Base-by-base conservation (phyloP, 2,888 invertebrate genomes). In the Hyposoter didymator region DNA sequence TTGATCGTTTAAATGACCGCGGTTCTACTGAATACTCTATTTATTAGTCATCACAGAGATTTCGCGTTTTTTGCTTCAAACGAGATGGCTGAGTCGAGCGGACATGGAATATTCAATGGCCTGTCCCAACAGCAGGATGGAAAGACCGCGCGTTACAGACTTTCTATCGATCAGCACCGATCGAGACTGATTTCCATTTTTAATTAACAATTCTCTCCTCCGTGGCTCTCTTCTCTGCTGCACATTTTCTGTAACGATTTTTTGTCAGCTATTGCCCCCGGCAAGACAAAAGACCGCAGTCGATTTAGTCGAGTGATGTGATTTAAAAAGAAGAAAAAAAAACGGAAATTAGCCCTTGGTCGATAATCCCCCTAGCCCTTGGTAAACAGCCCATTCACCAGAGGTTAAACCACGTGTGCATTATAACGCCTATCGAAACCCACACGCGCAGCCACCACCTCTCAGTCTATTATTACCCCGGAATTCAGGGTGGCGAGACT, bases 401-500 rank as follows among this genome's bases (percentile, higher is more conserved):
- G 28, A 28, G 28, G 28, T 59, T 28, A 59, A 59, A 59, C 28
- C 59, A 59, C 59, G 59, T 59, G 59, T 59, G 28, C 28, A 59
- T 59, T 59, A 59, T 59, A 59, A 59, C 59, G 59, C 59, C 59
- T 28, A 59, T 59, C 59, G 28, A 28, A 59, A 59, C 59, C 28
- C 28, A 59, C 59, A 59, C 59, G 59, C 59, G 59, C 59, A 59
- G 28, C 59, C 28, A 59, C 59, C 59, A 59, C 59, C 59, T 59
- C 28, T 59, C 59, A 4, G 14, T 28, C 28, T 28, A 59, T 59
- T 59, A 59, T 59, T 59, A 59, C 59, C 59, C 28, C 28, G 28
- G 59, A 59, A 59, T 59, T 59, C 59, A 59, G 59, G 59, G 59
- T 59, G 59, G 59, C 59, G 59, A 59, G 59, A 59, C 28, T 59